Evolutionary conservation across 2,797 vertebrate species (phyloP), one percentile per base, ranked within the genome.

Genomic region (Aselliscus stoliczkanus): DNA sequence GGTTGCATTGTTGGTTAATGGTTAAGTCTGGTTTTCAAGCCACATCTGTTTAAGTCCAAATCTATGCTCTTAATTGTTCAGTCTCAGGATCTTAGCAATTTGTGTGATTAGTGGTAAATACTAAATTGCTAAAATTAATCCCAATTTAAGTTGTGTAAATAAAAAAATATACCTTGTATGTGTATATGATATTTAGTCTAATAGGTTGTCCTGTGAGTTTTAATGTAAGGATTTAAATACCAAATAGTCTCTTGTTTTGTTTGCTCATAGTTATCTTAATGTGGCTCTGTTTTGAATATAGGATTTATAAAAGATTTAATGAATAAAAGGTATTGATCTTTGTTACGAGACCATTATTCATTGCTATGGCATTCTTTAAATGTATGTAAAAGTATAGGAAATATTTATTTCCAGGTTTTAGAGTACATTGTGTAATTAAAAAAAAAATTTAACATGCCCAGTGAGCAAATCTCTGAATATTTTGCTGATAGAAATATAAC

Each of bases 361-460:
- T 70, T 56, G 34, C 17, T 37, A 17, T 65, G n/a, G 8, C n/a
- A 58, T 77, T 88, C 39, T 90, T 64, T 50, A 80, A 83, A 73
- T 69, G 4, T 70, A 67, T 21, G 23, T 62, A 58, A 81, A 94
- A 88, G 65, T 76, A n/a, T 21, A 44, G 7, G 18, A 94, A 81
- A 13, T 64, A 70, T 58, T 91, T 95, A 34, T 94, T 70, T 85
- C 83, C 69, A 34, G 65, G 47, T 72, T 92, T 95, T 83, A 79
- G 82, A 93, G 34, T 56, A 56, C 0, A 15, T 42, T 52, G 11
- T 65, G 6, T 67, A 64, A 76, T 85, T 76, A 5, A 85, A 92
- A 92, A 83, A 58, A 37, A 65, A 83, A 58, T 5, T 31, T 13
- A 92, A 42, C 34, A 27, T 2, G 54, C 9, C 34, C 58, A 79